Evolutionary conservation across 2,113 vertebrate genomes (phyloP).

Genomic region (Chiloscyllium plagiosum): DNA sequence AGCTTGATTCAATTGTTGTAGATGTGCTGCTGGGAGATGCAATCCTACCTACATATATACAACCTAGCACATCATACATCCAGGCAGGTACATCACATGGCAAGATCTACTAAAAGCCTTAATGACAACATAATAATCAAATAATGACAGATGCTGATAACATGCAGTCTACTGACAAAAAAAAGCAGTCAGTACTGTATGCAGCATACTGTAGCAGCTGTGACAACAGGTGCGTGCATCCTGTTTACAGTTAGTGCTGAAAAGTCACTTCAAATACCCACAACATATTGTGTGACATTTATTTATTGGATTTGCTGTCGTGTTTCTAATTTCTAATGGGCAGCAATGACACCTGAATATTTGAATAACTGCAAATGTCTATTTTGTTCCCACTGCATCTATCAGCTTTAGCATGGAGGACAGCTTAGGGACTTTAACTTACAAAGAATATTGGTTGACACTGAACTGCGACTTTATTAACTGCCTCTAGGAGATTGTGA

Average conservation of each 20-base stretch:
- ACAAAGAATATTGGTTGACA: background rate
- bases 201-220: background rate
- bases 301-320: constrained; percentile 10
- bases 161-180: background rate
- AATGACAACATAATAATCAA: constrained; percentile 9
- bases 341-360: background rate
- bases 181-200: background rate
- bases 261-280: background rate
- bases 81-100: background rate
- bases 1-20: background rate
- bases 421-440: background rate
- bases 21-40: background rate
- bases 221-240: background rate
- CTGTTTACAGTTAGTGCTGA: constrained; percentile 2
- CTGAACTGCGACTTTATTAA: background rate
- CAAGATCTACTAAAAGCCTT: background rate
- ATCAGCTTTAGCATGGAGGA: background rate
- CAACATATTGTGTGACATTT: background rate
- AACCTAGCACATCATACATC: background rate
- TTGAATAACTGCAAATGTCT: background rate
- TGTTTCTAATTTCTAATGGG: constrained; percentile 10
- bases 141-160: background rate
- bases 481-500: background rate
- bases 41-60: background rate
- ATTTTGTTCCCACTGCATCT: background rate